phyloP scores from a whole-genome alignment of 2,888 invertebrate species.

The Hypselothyrea guttata region DNA sequence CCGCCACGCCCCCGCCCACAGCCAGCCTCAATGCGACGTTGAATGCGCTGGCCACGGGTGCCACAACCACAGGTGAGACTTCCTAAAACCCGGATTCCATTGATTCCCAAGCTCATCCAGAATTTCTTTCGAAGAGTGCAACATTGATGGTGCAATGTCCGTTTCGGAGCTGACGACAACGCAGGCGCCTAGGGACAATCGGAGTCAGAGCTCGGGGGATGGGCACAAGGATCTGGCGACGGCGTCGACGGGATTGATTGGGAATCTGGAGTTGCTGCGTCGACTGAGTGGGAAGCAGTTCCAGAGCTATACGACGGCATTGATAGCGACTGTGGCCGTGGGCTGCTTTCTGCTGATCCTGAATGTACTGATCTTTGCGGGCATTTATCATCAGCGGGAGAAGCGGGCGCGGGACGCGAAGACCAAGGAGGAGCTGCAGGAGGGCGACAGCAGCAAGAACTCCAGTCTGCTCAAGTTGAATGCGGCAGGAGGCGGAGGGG shows the following conservation, averaged over 20 bases:
- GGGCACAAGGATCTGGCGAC: conserved; percentile 78
- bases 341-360: conserved; percentile 91
- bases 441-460: conserved; percentile 82
- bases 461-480: conserved; percentile 79
- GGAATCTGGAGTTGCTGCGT: conserved; percentile 88
- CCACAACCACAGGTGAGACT: conserved; percentile 79
- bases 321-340: conserved; percentile 93
- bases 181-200: conserved; percentile 82
- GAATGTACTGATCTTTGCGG: conserved; percentile 93
- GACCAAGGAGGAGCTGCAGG: conserved; percentile 89
- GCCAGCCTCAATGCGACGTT: conserved; percentile 58
- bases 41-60: no score
- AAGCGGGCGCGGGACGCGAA: conserved; percentile 86
- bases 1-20: conserved; percentile 65
- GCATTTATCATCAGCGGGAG: conserved; percentile 93
- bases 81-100: background rate
- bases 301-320: conserved; percentile 93
- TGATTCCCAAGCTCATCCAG: background rate
- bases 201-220: conserved; percentile 61
- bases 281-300: conserved; percentile 90
- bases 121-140: no score
- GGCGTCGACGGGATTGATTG: conserved; percentile 79
- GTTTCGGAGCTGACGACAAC: conserved; percentile 74
- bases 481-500: conserved; percentile 34
- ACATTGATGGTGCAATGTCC: conserved; percentile 76